Conservation (phyloP, 2,888 invertebrate genomes). For the Leptogaster cylindrica region DNA sequence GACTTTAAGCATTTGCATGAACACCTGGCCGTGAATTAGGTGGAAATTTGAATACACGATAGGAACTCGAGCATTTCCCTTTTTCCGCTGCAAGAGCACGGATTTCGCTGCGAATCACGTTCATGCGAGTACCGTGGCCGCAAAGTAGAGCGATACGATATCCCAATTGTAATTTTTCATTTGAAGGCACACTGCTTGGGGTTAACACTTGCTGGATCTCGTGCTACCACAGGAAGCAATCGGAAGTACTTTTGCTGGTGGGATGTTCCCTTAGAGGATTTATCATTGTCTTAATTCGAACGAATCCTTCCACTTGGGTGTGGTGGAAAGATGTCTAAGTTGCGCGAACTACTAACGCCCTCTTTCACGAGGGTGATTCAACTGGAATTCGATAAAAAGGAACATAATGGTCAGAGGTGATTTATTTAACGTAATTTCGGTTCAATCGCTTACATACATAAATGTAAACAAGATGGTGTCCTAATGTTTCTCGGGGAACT, state of each 20-base stretch:
- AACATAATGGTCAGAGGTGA: constrained; percentile 22
- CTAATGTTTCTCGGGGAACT: constrained; percentile 2
- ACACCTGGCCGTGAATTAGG: neutral
- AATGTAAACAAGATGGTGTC: constrained; percentile 20
- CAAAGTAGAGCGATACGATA: constrained; percentile 26
- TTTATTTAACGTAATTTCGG: constrained; percentile 33
- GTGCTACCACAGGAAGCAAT: constrained; percentile 8
- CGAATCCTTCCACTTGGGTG: too few species aligned
- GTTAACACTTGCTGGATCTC: constrained; percentile 3
- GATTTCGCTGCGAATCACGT: too few species aligned
- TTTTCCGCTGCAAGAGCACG: constrained; percentile 21
- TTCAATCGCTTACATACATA: constrained; percentile 14
- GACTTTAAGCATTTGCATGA: constrained; percentile 22
- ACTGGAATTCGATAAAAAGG: constrained; percentile 28
- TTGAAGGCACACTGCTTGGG: constrained; percentile 11
- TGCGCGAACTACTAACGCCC: constrained; percentile 1
- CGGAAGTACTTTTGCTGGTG: constrained; percentile 28
- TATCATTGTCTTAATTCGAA: constrained; percentile 16
- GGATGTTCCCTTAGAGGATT: constrained; percentile 7
- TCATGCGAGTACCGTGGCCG: constrained; percentile 15
- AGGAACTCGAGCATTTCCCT: constrained; percentile 21
- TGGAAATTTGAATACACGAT: constrained; percentile 26
- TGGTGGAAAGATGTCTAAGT: too few species aligned
- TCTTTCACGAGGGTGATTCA: constrained; percentile 1
- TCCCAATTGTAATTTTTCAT: constrained; percentile 26